These are phyloP conservation scores for Cotesia vestalis DNA, from an alignment of 1,140 invertebrate species.

Conservation along the genomic window DNA sequence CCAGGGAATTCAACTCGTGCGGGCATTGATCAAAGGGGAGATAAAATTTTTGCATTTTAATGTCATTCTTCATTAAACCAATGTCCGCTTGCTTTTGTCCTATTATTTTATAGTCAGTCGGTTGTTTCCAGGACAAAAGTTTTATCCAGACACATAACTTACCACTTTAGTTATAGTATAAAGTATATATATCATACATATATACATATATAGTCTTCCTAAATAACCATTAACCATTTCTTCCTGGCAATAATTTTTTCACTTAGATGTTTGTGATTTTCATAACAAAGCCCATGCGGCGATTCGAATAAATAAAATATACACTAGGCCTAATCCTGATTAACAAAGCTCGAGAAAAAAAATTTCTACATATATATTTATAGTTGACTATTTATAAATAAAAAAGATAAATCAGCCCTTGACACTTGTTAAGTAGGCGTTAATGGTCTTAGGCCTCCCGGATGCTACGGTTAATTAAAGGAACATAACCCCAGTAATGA, in stretches of 20 bases:
- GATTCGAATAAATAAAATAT: not conserved
- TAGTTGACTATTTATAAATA: not conserved
- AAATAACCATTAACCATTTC: too few species aligned
- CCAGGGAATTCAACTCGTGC: slow-evolving; percentile 1
- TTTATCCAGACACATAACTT: slow-evolving; percentile 30
- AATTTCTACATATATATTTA: too few species aligned
- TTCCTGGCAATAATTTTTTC: too few species aligned
- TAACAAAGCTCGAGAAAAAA: not conserved
- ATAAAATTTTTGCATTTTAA: slow-evolving; percentile 36
- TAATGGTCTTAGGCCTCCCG: slow-evolving; percentile 22
- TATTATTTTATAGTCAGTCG: slow-evolving; percentile 27
- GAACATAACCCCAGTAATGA: slow-evolving; percentile 28
- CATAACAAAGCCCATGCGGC: too few species aligned
- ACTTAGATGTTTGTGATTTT: too few species aligned
- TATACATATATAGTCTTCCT: not conserved
- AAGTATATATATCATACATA: not conserved
- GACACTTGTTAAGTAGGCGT: slow-evolving; percentile 33
- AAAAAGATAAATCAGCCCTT: slow-evolving; percentile 8
- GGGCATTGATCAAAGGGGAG: slow-evolving; percentile 26
- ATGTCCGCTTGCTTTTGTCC: slow-evolving; percentile 14
- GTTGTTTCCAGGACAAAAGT: slow-evolving; percentile 20
- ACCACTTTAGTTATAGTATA: slow-evolving; percentile 4
- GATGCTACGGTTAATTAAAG: slow-evolving; percentile 33
- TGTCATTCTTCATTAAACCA: slow-evolving; percentile 29
- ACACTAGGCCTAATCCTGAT: not conserved